Evolutionary conservation across 2,113 vertebrate species (phyloP).

Genomic region (Edolisoma coerulescens): DNA sequence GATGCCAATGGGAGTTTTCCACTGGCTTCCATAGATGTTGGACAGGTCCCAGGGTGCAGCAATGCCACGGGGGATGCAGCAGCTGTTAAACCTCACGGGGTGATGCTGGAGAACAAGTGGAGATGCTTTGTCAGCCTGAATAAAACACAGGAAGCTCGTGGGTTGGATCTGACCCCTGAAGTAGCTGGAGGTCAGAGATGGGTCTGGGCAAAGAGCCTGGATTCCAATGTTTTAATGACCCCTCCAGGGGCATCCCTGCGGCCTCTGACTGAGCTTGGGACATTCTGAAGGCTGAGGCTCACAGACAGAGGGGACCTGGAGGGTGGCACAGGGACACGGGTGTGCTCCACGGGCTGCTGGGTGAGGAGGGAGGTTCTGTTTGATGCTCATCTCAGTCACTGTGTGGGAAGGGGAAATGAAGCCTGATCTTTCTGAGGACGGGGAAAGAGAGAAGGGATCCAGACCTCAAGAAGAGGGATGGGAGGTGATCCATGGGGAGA

Average conservation of each 20-base stretch:
- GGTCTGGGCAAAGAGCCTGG: neutral
- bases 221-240: neutral
- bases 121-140: neutral
- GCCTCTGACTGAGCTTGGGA: neutral
- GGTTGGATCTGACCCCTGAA: neutral
- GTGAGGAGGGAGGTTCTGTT: neutral
- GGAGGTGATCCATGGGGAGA: neutral
- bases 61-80: neutral
- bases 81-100: neutral
- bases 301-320: neutral
- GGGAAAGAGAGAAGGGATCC: neutral
- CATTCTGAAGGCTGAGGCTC: neutral
- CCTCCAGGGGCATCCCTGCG: neutral
- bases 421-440: neutral
- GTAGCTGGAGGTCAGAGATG: neutral
- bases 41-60: constrained; percentile 21
- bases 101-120: neutral
- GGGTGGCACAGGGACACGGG: neutral
- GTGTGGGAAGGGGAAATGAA: neutral
- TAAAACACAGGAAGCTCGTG: neutral
- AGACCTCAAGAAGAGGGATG: neutral
- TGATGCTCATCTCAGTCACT: rapidly evolving
- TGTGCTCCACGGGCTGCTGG: neutral
- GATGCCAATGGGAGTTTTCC: neutral
- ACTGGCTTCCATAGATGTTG: neutral